Evolutionary conservation across 2,888 invertebrate genomes (phyloP), one percentile per base, ranked within the genome.

Genomic region (Folsomia candida): DNA sequence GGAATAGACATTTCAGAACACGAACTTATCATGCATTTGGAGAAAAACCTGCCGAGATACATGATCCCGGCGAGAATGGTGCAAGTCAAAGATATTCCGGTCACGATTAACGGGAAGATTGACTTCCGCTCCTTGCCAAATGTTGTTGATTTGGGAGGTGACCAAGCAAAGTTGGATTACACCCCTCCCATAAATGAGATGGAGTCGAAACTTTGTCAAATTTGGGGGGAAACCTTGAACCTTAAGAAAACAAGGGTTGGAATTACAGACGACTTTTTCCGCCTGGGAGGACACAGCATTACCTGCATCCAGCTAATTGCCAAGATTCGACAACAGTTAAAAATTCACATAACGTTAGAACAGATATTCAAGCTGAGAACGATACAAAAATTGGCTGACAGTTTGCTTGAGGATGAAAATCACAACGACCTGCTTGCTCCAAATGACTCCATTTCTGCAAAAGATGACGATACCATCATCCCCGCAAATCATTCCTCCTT

Each of bases 231-330:
- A 2, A 37, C 54, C n/a, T 59, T 70, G 18, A 6, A 9, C 18
- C 18, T 69, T 2, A 20, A 62, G 2, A 11, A 20, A 6, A n/a
- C 4, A 11, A 28, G 4, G 9, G 54, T 64, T 64, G 58, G 64
- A 64, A 4, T 24, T 28, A 27, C 20, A 14, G 64, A 51, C 18
- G 57, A 69, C 29, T 58, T 69, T 22, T 59, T 69, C 18, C n/a
- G 27, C 4, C 58, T 65, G 18, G 69, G 69, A n/a, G 69, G 69
- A 18, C 37, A 69, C 24, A 69, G 69, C 28, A 64, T 69, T 22
- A 4, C 4, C 2, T 29, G 62, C 28, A 69, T 64, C 20, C 37
- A 25, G 3, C 11, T 69, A 14, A 6, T 54, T 18, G 24, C 47
- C 2, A 65, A 64, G 11, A n/a, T 69, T 20, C 51, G 54, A n/a